phyloP scores from a whole-genome alignment of 1,140 invertebrate genomes.

The Steinernema khuongi region DNA sequence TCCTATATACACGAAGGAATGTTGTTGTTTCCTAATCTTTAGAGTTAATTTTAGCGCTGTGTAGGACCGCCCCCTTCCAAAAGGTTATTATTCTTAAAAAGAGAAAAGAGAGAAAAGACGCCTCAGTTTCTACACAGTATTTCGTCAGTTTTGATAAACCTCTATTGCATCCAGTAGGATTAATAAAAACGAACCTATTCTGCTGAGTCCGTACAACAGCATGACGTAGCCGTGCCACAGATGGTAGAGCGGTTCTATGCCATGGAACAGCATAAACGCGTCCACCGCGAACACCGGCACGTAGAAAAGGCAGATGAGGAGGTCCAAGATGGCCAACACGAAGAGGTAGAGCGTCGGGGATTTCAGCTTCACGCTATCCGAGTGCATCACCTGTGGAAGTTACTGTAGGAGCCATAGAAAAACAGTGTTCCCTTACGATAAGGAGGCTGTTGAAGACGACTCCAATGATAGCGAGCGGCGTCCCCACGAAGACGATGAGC shows the following conservation, averaged over 20 bases:
- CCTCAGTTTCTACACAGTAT: constrained; percentile 12
- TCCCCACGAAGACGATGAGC: constrained; percentile 42
- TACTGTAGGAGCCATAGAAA: not conserved
- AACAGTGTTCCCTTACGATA: constrained; percentile 25
- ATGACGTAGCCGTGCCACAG: constrained; percentile 48
- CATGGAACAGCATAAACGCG: constrained; percentile 44
- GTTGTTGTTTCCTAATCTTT: too few species aligned
- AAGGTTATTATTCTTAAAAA: too few species aligned
- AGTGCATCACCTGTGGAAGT: constrained; percentile 36
- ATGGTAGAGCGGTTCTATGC: constrained; percentile 38
- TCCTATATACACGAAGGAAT: too few species aligned
- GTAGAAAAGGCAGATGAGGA: constrained; percentile 47
- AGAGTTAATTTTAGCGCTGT: too few species aligned
- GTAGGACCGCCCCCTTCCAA: too few species aligned
- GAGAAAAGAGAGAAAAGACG: not conserved
- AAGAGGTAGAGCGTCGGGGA: constrained; percentile 44
- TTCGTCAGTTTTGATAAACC: not conserved
- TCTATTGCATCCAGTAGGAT: not conserved
- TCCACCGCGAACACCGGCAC: constrained; percentile 48
- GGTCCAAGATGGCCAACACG: constrained; percentile 42
- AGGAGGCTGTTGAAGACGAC: constrained; percentile 43
- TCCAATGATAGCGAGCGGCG: constrained; percentile 40
- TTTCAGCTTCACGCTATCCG: constrained; percentile 24
- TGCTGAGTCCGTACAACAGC: constrained; percentile 42
- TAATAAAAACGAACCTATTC: constrained; percentile 38